A percentile compares a stretch with the other conserved stretches of the same genome.
phyloP scores from a whole-genome alignment of 1,140 invertebrate species.

The Rhagoletis zephyria region DNA sequence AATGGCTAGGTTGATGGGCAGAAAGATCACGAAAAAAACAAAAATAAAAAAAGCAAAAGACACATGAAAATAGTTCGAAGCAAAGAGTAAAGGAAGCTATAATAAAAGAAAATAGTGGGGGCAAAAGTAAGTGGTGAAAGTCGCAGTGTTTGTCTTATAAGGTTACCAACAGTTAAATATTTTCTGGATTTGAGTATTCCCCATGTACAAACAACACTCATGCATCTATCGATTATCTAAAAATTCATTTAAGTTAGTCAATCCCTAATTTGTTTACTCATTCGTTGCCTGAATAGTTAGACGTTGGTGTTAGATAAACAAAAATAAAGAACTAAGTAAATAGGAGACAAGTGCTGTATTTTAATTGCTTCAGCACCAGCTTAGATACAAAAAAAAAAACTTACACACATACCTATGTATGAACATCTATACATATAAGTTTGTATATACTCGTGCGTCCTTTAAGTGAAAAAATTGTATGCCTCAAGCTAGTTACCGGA shows the following conservation, averaged over 20 bases:
- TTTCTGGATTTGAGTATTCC: neutral
- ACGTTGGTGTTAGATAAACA: constrained; percentile 20
- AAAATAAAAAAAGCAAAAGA: neutral
- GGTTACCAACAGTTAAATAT: neutral
- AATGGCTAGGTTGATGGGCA: neutral
- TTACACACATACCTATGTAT: neutral
- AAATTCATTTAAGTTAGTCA: neutral
- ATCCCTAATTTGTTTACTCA: constrained; percentile 38
- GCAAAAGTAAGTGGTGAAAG: neutral
- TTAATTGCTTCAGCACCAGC: constrained; percentile 1
- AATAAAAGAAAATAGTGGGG: neutral
- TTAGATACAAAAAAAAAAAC: neutral
- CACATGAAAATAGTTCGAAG: neutral
- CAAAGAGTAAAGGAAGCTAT: neutral
- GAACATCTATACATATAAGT: neutral
- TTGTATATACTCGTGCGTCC: neutral
- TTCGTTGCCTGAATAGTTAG: neutral
- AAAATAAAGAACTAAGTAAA: constrained; percentile 22
- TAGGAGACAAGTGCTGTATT: constrained; percentile 24
- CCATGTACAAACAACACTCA: neutral
- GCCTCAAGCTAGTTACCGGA: neutral
- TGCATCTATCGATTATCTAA: neutral
- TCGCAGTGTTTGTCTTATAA: neutral
- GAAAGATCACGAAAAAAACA: neutral
- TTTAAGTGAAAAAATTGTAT: neutral